A percentile compares a stretch with the other conserved stretches of the same genome.
Conservation (phyloP, 2,888 invertebrate species). For the Aporophyla lueneburgensis region DNA sequence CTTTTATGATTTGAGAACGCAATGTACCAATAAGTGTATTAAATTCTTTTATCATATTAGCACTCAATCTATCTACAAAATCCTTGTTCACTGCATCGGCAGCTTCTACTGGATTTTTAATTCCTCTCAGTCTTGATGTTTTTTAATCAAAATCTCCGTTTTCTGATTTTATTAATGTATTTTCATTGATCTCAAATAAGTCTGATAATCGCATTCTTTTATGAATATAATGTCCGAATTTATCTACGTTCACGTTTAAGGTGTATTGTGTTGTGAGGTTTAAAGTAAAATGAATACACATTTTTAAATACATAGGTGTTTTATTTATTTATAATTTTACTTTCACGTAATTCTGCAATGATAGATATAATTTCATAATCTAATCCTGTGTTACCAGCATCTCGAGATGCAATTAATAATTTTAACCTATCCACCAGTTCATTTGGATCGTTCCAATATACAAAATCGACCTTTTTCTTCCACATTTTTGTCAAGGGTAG, state of each 20-base stretch:
- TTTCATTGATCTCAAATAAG: slow-evolving; percentile 1
- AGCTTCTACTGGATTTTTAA: too few species aligned
- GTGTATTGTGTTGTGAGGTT: not conserved
- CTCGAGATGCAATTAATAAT: slow-evolving; percentile 4
- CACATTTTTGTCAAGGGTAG: not conserved
- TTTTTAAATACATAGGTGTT: not conserved
- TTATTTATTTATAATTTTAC: slow-evolving; percentile 2
- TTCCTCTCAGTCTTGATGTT: not conserved
- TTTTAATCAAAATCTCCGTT: not conserved
- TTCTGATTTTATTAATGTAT: not conserved
- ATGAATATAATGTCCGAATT: slow-evolving; percentile 1
- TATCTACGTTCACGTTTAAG: slow-evolving; percentile 1
- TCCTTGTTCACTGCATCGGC: too few species aligned
- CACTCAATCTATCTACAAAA: too few species aligned
- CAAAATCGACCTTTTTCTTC: not conserved
- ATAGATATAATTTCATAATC: slow-evolving; percentile 7
- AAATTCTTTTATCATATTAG: too few species aligned
- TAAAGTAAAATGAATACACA: not conserved
- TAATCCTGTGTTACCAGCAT: slow-evolving; percentile 4
- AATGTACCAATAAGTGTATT: too few species aligned
- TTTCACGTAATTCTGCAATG: slow-evolving; percentile 5
- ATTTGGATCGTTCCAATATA: not conserved
- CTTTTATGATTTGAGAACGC: too few species aligned
- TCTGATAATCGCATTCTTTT: slow-evolving; percentile 6
- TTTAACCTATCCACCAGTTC: slow-evolving; percentile 1